phyloP scores from a whole-genome alignment of 2,797 vertebrate species.

The Leptodactylus fallax region DNA sequence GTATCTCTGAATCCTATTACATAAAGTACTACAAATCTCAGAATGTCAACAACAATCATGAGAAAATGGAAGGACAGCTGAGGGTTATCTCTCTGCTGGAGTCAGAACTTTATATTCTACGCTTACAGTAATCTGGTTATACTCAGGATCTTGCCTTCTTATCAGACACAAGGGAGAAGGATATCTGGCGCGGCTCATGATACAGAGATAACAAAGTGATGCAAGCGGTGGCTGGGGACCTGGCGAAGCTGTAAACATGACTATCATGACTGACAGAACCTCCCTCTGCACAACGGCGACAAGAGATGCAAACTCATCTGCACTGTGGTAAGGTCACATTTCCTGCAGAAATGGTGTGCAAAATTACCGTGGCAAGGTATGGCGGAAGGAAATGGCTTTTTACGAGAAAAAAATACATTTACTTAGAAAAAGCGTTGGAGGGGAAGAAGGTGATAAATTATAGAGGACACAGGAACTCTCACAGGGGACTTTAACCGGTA shows the following conservation, averaged over 20 bases:
- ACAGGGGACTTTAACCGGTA: neutral
- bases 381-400: conserved; percentile 9
- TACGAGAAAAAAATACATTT: neutral
- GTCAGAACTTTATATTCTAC: neutral
- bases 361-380: neutral
- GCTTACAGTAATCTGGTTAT: neutral
- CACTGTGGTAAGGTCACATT: neutral
- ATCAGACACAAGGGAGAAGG: conserved; percentile 21
- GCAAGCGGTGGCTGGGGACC: conserved; percentile 38
- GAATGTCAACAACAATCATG: neutral
- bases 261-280: neutral
- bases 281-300: neutral
- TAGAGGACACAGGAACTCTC: neutral
- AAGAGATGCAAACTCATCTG: neutral
- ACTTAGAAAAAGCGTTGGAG: neutral
- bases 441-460: neutral
- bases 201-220: conserved; percentile 48
- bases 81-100: neutral
- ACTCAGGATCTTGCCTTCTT: neutral
- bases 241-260: conserved; percentile 8
- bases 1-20: neutral
- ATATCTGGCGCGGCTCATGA: conserved; percentile 21
- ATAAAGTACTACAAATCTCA: conserved; percentile 3
- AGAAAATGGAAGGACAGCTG: too few relatives aligned
- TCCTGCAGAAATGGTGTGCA: neutral